Evolutionary conservation across 2,797 vertebrate species (phyloP).

Genomic region (Chaunax sp.): DNA sequence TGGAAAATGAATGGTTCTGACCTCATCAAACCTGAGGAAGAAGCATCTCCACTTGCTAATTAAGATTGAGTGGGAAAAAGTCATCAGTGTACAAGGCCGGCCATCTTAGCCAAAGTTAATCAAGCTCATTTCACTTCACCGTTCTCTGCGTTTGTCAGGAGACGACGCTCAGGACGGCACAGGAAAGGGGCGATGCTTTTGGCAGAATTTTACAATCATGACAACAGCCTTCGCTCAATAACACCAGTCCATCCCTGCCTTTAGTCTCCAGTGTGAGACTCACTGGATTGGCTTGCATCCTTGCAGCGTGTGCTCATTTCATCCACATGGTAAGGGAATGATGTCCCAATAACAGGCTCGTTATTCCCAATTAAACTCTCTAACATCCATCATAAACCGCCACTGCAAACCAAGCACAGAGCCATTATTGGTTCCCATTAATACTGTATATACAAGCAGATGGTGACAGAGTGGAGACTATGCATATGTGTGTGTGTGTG

Average conservation of each 20-base stretch:
- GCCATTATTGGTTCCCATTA: slow-evolving; percentile 79
- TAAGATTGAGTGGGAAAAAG: slow-evolving; percentile 79
- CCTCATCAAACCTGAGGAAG: slow-evolving; percentile 82
- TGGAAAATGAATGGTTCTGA: slow-evolving; percentile 83
- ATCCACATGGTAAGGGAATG: slow-evolving; percentile 63
- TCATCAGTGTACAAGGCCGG: slow-evolving; percentile 65
- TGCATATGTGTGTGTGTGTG: slow-evolving; percentile 1
- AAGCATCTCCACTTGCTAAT: slow-evolving; percentile 80
- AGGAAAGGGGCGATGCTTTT: slow-evolving; percentile 26
- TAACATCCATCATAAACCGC: slow-evolving; percentile 80
- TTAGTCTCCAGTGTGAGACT: slow-evolving; percentile 6
- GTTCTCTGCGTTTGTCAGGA: slow-evolving; percentile 64
- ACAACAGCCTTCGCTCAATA: slow-evolving; percentile 40
- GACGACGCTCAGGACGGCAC: slow-evolving; percentile 24
- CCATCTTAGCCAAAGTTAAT: slow-evolving; percentile 69
- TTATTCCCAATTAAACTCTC: slow-evolving; percentile 82
- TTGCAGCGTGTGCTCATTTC: slow-evolving; percentile 43
- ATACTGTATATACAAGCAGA: slow-evolving; percentile 73
- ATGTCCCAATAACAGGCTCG: slow-evolving; percentile 74
- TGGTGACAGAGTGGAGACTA: slow-evolving; percentile 50
- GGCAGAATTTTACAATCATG: slow-evolving; percentile 30
- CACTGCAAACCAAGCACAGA: slow-evolving; percentile 69
- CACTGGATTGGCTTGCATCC: background rate
- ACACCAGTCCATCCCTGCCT: background rate
- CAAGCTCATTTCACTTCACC: slow-evolving; percentile 68